Conservation (phyloP, 2,797 vertebrate species). For the Presbytis comata region DNA sequence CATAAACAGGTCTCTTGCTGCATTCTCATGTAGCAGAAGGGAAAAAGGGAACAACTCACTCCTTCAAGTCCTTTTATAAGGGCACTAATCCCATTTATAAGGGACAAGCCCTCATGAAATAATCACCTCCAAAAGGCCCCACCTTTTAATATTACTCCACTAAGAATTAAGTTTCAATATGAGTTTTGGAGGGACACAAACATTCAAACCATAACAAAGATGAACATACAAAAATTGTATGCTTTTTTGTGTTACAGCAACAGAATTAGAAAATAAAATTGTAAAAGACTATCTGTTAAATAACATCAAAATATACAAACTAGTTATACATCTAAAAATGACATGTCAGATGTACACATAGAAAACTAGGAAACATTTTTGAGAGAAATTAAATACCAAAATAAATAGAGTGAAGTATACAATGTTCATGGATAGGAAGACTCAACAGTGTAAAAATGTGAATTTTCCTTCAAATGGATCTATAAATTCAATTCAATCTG, state of each 20-base stretch:
- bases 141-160: not conserved
- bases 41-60: not conserved
- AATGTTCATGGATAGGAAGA: not conserved
- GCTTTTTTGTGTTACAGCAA: not conserved
- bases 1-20: not conserved
- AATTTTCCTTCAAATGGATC: not conserved
- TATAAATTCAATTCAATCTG: slow-evolving; percentile 21
- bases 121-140: not conserved
- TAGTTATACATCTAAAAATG: not conserved
- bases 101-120: not conserved
- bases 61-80: not conserved
- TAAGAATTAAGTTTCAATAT: not conserved
- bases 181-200: not conserved
- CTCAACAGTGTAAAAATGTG: not conserved
- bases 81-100: not conserved
- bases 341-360: not conserved
- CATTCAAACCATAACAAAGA: not conserved
- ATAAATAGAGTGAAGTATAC: not conserved
- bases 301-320: not conserved
- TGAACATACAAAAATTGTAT: not conserved
- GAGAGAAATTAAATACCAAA: slow-evolving; percentile 17
- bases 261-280: not conserved
- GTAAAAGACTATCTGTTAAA: not conserved
- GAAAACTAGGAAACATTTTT: not conserved
- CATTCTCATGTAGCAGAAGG: not conserved